Conservation (phyloP, 53 echinoderm and acorn worm genomes). For the Henricia sp. region DNA sequence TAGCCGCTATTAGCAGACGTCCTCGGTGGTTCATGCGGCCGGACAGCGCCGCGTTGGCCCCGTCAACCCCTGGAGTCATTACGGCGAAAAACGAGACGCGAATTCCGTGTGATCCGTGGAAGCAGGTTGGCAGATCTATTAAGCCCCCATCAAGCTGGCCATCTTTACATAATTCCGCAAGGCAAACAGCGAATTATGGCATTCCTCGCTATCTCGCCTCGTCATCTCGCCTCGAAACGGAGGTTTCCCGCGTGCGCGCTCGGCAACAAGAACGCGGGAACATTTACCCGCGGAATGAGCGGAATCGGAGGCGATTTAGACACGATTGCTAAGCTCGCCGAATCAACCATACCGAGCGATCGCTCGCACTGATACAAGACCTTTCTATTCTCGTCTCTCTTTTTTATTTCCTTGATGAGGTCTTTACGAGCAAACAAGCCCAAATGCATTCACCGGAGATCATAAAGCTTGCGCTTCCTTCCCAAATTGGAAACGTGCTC, state of each 20-base stretch:
- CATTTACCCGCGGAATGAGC: not conserved
- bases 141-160: constrained; percentile 50
- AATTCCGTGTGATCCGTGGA: constrained; percentile 31
- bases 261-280: not conserved
- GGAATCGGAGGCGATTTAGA: constrained; percentile 27
- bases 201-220: constrained; percentile 25
- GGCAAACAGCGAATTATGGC: constrained; percentile 60
- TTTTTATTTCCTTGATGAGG: constrained; percentile 25
- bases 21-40: not conserved
- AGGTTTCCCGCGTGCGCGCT: not conserved
- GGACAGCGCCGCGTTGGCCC: not conserved
- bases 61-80: constrained; percentile 25
- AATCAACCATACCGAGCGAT: constrained; percentile 32
- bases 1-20: constrained; percentile 24
- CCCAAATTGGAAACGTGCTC: constrained; percentile 37
- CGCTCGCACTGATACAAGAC: constrained; percentile 14
- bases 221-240: not conserved
- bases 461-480: not conserved
- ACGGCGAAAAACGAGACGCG: constrained; percentile 18
- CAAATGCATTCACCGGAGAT: not conserved
- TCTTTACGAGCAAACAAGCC: constrained; percentile 1
- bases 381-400: not conserved
- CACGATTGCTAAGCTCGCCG: constrained; percentile 12
- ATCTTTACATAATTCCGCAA: constrained; percentile 62
- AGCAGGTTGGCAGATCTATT: constrained; percentile 50